These are phyloP conservation scores for Stomatorhinus ivindoensis DNA, from an alignment of 2,113 vertebrate species.

Conservation along the genomic window DNA sequence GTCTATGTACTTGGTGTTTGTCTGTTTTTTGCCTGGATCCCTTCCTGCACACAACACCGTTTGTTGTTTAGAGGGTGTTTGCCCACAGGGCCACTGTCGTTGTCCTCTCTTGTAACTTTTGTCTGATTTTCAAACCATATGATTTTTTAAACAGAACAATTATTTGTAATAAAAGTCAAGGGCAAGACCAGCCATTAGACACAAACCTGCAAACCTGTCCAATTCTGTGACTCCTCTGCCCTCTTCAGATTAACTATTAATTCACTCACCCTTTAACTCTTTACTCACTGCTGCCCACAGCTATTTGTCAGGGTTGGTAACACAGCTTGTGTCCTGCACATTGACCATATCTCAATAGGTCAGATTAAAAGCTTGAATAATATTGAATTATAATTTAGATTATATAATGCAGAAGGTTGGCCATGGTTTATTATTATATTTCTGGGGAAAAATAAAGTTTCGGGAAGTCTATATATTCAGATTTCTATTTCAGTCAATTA, in stretches of 20 bases:
- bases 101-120: not conserved
- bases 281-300: not conserved
- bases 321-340: not conserved
- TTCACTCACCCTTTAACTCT: not conserved
- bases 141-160: not conserved
- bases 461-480: not conserved
- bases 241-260: not conserved
- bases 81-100: not conserved
- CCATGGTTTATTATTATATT: not conserved
- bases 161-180: not conserved
- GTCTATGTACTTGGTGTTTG: constrained; percentile 60
- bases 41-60: not conserved
- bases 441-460: not conserved
- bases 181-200: not conserved
- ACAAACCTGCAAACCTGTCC: not conserved
- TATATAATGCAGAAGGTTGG: not conserved
- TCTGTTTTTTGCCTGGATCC: constrained; percentile 36
- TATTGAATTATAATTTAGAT: not conserved
- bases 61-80: not conserved
- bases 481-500: not conserved
- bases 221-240: not conserved
- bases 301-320: not conserved
- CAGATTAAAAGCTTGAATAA: not conserved
- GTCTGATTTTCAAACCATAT: not conserved
- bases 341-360: not conserved